Base-by-base conservation (phyloP, 1,140 invertebrate genomes). In the Drosophila oshimai region DNA sequence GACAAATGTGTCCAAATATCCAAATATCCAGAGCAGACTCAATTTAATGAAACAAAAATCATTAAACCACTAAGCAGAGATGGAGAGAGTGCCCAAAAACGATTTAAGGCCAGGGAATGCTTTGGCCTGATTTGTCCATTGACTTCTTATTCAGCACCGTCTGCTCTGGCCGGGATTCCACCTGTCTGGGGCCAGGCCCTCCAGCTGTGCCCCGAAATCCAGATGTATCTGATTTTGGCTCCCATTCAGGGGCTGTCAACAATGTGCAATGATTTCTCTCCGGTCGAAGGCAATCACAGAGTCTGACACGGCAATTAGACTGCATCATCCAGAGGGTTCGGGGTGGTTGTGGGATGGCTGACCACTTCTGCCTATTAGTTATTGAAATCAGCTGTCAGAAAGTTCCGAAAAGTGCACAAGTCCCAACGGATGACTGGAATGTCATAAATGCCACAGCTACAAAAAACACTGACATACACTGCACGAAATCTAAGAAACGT, bases 301-400 rank as follows among this genome's bases (percentile, higher is more conserved):
- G 26, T 34, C 81, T 86, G 80, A 86, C 80, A 86, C 44, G 76
- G 76, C 80, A 87, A 86, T 86, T 87, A 86, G 81, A 81, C 36
- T 69, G 67, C 77, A 76, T 65, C 72, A 75, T 65, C 72, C 72
- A 61, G 87, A 61, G 61, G 51, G 49, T 15, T 24, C 15, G 18
- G 33, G 31, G 15, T 26, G 15, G 29, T n/a, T 24, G 22, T 15
- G 6, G 20, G 37, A 12, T 3, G 44, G 42, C 18, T 37, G 46
- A 72, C 49, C 78, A 77, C 78, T 81, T 81, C 47, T 77, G 72
- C 81, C 84, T 86, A 86, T 86, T 86, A 86, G 81, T 86, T 86
- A 88, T 81, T 87, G 81, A 88, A 86, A 81, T 86, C 81, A 86
- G 83, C 81, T 86, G 81, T 87, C 81, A 62, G 73, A 86, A 86